Evolutionary conservation across 2,888 invertebrate genomes (phyloP).

Genomic region (Mesorhabditis sp.): DNA sequence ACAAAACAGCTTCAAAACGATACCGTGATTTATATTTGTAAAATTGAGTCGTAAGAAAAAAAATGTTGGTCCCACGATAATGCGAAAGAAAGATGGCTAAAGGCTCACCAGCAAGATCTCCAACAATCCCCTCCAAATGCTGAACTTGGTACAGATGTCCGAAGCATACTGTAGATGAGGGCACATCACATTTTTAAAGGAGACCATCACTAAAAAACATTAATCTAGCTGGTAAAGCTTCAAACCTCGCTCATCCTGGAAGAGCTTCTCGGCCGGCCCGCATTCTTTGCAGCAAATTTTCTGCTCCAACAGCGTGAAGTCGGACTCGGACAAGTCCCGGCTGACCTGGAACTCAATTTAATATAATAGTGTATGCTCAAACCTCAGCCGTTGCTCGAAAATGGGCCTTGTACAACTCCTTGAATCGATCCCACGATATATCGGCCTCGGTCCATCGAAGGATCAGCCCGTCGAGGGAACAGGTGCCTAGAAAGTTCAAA

Average conservation of each 20-base stretch:
- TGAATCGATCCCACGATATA: slow-evolving; percentile 49
- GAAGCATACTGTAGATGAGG: slow-evolving; percentile 52
- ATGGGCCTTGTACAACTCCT: slow-evolving; percentile 40
- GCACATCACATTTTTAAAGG: slow-evolving; percentile 56
- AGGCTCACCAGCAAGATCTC: slow-evolving; percentile 20
- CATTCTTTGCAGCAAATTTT: slow-evolving; percentile 55
- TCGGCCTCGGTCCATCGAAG: slow-evolving; percentile 43
- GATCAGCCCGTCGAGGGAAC: slow-evolving; percentile 39
- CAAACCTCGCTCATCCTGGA: slow-evolving; percentile 1
- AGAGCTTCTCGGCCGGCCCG: slow-evolving; percentile 7
- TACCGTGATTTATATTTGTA: too few relatives aligned
- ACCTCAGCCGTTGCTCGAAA: slow-evolving; percentile 48
- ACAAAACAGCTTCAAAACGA: background rate
- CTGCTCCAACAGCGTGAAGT: slow-evolving; percentile 43
- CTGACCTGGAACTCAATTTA: slow-evolving; percentile 15
- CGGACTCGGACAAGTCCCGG: slow-evolving; percentile 38
- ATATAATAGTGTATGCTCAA: background rate
- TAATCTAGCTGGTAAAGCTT: background rate
- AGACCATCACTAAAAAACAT: slow-evolving; percentile 21
- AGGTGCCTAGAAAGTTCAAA: background rate
- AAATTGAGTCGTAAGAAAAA: too few relatives aligned
- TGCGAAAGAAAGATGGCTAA: background rate
- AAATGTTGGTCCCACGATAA: too few relatives aligned
- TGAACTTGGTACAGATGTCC: slow-evolving; percentile 40
- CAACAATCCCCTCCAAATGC: slow-evolving; percentile 51